These are phyloP conservation scores for Schizopygopsis malacanthus DNA, from an alignment of 2,797 vertebrate genomes.

Conservation along the genomic window DNA sequence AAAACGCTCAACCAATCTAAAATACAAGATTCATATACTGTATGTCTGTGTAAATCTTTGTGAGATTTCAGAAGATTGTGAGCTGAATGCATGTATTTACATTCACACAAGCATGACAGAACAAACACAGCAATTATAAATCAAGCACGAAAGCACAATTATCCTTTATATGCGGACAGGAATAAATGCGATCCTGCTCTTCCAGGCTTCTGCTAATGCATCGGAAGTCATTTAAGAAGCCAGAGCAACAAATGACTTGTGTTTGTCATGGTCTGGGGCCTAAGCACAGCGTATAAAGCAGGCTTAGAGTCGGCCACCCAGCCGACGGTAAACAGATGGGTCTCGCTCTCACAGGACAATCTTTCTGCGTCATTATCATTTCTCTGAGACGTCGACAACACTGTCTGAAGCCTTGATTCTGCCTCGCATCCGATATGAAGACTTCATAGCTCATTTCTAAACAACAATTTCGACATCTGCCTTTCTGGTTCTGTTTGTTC, in stretches of 20 bases:
- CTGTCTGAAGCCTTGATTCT: conserved; percentile 27
- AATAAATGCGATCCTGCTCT: background rate
- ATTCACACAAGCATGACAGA: conserved; percentile 39
- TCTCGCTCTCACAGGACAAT: conserved; percentile 31
- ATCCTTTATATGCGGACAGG: conserved; percentile 33
- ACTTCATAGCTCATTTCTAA: conserved; percentile 45
- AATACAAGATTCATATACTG: background rate
- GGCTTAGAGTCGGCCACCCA: conserved; percentile 30
- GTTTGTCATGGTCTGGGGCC: conserved; percentile 51
- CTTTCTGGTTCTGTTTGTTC: conserved; percentile 48
- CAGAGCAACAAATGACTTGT: conserved; percentile 49
- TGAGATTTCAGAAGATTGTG: background rate
- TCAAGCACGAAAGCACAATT: conserved; percentile 25
- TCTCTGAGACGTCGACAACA: conserved; percentile 24
- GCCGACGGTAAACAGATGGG: conserved; percentile 33
- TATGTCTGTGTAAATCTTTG: background rate
- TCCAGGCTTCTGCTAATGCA: conserved; percentile 15
- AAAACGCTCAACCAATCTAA: background rate
- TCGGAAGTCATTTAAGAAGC: conserved; percentile 33
- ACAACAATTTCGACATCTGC: conserved; percentile 50
- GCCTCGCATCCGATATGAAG: conserved; percentile 30
- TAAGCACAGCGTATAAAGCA: conserved; percentile 30
- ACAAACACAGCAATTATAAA: conserved; percentile 36
- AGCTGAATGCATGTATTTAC: conserved; percentile 19
- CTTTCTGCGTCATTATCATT: conserved; percentile 29